Evolutionary conservation across 2,888 invertebrate genomes (phyloP).

Genomic region (Cryptus viduatorius): DNA sequence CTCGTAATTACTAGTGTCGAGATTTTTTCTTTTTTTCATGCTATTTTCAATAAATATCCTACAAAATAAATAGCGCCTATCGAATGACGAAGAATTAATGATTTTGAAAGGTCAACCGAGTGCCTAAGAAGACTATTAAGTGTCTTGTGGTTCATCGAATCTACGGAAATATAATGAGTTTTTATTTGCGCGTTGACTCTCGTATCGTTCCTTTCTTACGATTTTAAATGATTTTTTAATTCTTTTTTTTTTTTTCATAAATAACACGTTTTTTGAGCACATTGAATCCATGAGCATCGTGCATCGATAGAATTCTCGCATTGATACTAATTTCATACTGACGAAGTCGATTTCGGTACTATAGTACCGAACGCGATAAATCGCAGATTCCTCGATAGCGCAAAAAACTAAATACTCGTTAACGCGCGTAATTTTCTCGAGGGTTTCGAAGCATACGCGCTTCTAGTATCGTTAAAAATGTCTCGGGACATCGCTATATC

Average conservation of each 20-base stretch:
- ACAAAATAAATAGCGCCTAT: constrained; percentile 21
- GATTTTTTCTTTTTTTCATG: constrained; percentile 1
- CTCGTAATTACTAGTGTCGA: not conserved
- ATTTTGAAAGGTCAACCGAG: not conserved
- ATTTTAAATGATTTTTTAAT: not conserved
- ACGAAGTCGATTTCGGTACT: constrained; percentile 13
- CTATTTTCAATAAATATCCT: constrained; percentile 36
- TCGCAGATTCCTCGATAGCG: not conserved
- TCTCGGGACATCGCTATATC: constrained; percentile 48
- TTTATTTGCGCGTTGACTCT: constrained; percentile 28
- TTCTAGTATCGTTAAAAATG: constrained; percentile 43
- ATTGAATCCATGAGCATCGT: constrained; percentile 20
- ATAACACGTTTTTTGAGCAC: constrained; percentile 8
- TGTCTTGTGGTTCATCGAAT: not conserved
- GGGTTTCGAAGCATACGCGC: not conserved
- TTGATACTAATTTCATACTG: constrained; percentile 22
- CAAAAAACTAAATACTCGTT: not conserved
- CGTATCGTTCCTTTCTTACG: not conserved
- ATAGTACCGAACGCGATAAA: not conserved
- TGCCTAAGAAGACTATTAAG: not conserved
- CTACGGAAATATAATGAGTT: not conserved
- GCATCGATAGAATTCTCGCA: constrained; percentile 15
- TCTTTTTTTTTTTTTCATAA: constrained; percentile 1
- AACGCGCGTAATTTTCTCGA: not conserved
- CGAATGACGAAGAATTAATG: not conserved